Percentiles rank a stretch among this genome's conserved stretches.
Evolutionary conservation across 2,113 vertebrate species (phyloP).

Genomic region (Meleagris gallopavo): DNA sequence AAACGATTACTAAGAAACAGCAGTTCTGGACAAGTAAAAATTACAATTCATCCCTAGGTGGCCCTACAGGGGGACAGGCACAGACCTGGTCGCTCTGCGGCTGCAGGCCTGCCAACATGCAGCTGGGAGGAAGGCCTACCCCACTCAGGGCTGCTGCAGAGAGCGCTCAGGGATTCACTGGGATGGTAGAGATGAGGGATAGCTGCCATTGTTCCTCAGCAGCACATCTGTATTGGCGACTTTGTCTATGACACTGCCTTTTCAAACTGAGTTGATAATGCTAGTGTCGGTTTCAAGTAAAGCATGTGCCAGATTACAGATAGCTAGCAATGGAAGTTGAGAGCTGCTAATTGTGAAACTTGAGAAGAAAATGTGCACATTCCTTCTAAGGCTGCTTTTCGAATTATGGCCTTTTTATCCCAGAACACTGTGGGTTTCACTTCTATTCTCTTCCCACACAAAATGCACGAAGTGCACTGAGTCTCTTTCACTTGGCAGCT

Average conservation of each 20-base stretch:
- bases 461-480: conserved; percentile 50
- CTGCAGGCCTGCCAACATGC: background rate
- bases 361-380: conserved; percentile 73
- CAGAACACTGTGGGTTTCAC: conserved; percentile 55
- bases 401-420: conserved; percentile 15
- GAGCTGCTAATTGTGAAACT: conserved; percentile 77
- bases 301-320: conserved; percentile 72
- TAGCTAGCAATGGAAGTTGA: conserved; percentile 58
- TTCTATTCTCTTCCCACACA: conserved; percentile 68
- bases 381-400: conserved; percentile 67
- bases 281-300: conserved; percentile 68
- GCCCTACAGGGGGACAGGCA: background rate
- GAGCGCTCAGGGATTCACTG: background rate
- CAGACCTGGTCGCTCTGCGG: background rate
- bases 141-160: background rate
- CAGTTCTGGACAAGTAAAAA: background rate
- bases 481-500: conserved; percentile 58
- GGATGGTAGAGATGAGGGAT: background rate
- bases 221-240: background rate
- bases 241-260: conserved; percentile 59
- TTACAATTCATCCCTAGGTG: background rate
- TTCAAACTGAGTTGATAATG: conserved; percentile 65
- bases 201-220: conserved; percentile 40
- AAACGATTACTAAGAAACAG: background rate
- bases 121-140: background rate